Evolutionary conservation across 2,797 vertebrate species (phyloP).

Genomic region (Alauda arvensis): DNA sequence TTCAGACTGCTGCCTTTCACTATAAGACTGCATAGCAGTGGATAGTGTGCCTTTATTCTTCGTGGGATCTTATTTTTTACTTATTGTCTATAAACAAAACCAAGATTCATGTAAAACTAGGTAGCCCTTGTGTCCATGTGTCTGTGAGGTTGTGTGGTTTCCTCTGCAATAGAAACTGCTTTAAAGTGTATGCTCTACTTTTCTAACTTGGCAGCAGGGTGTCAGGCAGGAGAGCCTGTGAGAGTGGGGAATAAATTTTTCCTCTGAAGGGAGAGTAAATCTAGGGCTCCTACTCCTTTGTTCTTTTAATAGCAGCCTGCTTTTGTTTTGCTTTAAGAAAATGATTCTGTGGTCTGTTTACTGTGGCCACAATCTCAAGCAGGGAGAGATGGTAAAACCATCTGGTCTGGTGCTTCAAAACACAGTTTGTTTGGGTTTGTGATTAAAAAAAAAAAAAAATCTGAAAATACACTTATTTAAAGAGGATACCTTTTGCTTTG

Average conservation of each 20-base stretch:
- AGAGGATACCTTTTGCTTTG: not conserved
- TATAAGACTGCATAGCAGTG: not conserved
- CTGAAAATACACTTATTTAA: not conserved
- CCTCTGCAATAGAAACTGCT: not conserved
- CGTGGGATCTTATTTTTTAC: not conserved
- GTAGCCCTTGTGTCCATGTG: not conserved
- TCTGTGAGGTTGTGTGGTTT: not conserved
- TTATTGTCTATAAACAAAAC: not conserved
- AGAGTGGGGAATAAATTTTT: not conserved
- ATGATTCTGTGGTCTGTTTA: not conserved
- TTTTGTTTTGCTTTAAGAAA: conserved; percentile 3
- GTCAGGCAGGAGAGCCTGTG: not conserved
- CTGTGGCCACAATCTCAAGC: not conserved
- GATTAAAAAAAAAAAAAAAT: not conserved
- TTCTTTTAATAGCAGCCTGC: not conserved
- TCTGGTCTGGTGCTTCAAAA: not conserved
- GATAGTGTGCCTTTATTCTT: not conserved
- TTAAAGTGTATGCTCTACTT: not conserved
- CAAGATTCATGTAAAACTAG: not conserved
- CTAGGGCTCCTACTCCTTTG: not conserved
- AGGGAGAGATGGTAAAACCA: not conserved
- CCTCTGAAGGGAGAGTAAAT: not conserved
- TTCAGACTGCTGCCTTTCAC: not conserved
- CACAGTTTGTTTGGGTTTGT: not conserved
- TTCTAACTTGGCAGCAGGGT: not conserved